Conservation (phyloP, 1,140 invertebrate species). For the Propsilocerus akamusi region DNA sequence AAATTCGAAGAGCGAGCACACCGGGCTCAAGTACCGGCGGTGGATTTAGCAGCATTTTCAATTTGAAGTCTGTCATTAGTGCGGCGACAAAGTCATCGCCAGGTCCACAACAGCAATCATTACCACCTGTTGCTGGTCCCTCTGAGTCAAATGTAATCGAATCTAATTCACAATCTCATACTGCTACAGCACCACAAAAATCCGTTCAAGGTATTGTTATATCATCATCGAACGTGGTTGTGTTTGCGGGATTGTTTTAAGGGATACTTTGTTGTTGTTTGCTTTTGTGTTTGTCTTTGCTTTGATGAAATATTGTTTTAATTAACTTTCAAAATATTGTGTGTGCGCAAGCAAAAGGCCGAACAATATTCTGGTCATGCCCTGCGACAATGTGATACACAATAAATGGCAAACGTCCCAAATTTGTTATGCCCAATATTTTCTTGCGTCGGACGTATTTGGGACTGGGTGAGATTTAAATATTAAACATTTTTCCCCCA, state of each 20-base stretch:
- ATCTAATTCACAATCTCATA: neutral
- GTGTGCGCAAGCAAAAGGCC: too few relatives aligned
- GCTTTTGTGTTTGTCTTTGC: neutral
- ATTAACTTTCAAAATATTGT: too few relatives aligned
- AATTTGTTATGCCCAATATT: too few relatives aligned
- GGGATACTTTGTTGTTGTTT: neutral
- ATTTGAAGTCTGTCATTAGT: neutral
- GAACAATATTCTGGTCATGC: too few relatives aligned
- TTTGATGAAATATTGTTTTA: slow-evolving; percentile 2
- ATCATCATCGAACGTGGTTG: neutral
- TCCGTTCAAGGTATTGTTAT: neutral
- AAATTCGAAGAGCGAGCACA: neutral
- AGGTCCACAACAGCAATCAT: neutral
- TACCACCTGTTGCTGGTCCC: neutral
- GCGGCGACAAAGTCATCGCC: neutral
- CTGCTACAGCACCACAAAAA: neutral
- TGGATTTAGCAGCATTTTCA: neutral
- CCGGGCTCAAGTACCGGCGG: neutral
- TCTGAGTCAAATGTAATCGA: neutral
- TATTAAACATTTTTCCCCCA: too few relatives aligned
- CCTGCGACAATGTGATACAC: too few relatives aligned
- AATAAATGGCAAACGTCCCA: too few relatives aligned
- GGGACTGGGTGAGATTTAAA: too few relatives aligned
- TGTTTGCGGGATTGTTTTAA: neutral
- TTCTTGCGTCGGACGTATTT: too few relatives aligned